Percentiles rank a stretch among this genome's conserved stretches.
Conservation (phyloP, 2,888 invertebrate species). For the Luffia ferchaultella region DNA sequence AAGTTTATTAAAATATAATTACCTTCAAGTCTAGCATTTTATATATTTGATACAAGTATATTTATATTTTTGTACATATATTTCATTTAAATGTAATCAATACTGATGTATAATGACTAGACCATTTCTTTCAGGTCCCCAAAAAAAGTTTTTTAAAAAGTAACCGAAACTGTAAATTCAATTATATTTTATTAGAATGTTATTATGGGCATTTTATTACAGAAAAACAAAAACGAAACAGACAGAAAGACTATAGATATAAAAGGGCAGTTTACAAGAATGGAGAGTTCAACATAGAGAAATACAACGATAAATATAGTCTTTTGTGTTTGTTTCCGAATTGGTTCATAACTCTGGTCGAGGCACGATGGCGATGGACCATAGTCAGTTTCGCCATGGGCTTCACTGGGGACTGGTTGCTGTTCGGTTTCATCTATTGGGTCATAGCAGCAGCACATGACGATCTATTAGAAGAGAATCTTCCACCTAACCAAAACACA, state of each 20-base stretch:
- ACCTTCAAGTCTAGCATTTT: too few species aligned
- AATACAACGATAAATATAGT: conserved; percentile 67
- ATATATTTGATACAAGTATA: too few species aligned
- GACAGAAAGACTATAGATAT: conserved; percentile 10
- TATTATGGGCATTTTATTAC: too few species aligned
- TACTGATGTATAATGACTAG: too few species aligned
- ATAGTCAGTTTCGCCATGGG: conserved; percentile 83
- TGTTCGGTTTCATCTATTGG: conserved; percentile 93
- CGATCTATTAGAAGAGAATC: conserved; percentile 76
- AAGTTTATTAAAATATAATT: too few species aligned
- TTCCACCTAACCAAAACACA: conserved; percentile 64
- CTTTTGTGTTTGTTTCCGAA: conserved; percentile 73
- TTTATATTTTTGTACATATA: too few species aligned
- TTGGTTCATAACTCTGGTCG: conserved; percentile 84
- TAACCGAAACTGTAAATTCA: too few species aligned
- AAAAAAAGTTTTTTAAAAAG: too few species aligned
- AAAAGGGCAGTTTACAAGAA: conserved; percentile 81
- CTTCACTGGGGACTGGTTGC: conserved; percentile 87
- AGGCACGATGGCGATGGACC: conserved; percentile 93
- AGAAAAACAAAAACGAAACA: conserved; percentile 16
- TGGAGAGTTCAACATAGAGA: conserved; percentile 89
- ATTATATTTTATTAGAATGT: too few species aligned
- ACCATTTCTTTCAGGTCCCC: too few species aligned
- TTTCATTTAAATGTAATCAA: too few species aligned
- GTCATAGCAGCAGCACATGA: conserved; percentile 88